A percentile compares a stretch with the other conserved stretches of the same genome.
phyloP scores from a whole-genome alignment of 2,113 vertebrate genomes.

The Oreocharis arfaki region DNA sequence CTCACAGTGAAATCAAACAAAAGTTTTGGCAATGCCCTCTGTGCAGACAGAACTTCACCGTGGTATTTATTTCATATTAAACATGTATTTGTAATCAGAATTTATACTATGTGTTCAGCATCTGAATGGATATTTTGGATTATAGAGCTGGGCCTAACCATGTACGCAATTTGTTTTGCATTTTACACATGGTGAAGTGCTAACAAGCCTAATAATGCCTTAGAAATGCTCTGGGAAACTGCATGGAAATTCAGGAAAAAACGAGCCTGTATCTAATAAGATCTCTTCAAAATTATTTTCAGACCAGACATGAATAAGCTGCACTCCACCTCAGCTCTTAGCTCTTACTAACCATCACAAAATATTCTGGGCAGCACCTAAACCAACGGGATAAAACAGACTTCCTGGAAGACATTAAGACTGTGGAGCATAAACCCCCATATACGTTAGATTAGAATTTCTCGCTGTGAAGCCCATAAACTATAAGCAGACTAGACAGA shows the following conservation, averaged over 20 bases:
- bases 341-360: neutral
- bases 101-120: neutral
- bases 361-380: neutral
- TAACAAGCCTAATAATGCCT: neutral
- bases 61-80: neutral
- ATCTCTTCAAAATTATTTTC: neutral
- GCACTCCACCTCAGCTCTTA: neutral
- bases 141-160: neutral
- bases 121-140: neutral
- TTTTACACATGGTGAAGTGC: neutral
- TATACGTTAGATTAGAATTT: neutral
- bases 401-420: neutral
- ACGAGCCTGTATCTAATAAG: neutral
- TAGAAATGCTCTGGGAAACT: neutral
- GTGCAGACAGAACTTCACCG: neutral
- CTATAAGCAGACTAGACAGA: neutral
- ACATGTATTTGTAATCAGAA: neutral
- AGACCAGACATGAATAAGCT: neutral
- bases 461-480: neutral
- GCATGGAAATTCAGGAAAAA: neutral
- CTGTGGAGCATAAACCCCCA: neutral
- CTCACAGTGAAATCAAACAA: neutral
- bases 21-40: neutral
- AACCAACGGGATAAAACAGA: neutral
- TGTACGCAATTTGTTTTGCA: fast-evolving